Evolutionary conservation across 1,140 invertebrate species (phyloP).

Genomic region (Ostrea denselamellosa): DNA sequence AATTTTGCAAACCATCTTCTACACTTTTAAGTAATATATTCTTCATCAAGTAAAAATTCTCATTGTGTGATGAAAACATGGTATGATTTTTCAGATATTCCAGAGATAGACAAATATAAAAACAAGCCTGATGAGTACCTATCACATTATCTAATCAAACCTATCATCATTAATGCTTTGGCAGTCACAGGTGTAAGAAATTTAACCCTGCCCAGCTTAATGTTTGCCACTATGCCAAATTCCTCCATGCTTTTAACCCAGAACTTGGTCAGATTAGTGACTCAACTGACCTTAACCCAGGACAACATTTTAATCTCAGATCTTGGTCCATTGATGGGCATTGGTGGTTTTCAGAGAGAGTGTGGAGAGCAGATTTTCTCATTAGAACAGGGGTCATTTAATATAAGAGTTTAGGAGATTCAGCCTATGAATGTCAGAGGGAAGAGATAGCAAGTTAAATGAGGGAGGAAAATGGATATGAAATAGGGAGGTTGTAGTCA

Average conservation of each 20-base stretch:
- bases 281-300: no score
- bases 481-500: no score
- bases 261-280: background rate
- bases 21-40: background rate
- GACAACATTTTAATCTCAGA: no score
- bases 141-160: background rate
- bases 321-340: no score
- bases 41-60: background rate
- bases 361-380: no score
- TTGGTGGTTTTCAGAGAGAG: no score
- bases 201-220: background rate
- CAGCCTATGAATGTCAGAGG: no score
- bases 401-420: no score
- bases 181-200: background rate
- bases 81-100: slow-evolving; percentile 27
- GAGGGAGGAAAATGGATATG: no score
- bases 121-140: slow-evolving; percentile 8
- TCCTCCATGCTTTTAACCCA: background rate
- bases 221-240: background rate
- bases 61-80: background rate
- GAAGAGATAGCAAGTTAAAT: no score
- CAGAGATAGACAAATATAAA: background rate
- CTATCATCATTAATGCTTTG: background rate
- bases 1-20: background rate
- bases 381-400: no score